Evolutionary conservation across 2,888 invertebrate genomes (phyloP).

Genomic region (Ashinkailepas kermadecensis): DNA sequence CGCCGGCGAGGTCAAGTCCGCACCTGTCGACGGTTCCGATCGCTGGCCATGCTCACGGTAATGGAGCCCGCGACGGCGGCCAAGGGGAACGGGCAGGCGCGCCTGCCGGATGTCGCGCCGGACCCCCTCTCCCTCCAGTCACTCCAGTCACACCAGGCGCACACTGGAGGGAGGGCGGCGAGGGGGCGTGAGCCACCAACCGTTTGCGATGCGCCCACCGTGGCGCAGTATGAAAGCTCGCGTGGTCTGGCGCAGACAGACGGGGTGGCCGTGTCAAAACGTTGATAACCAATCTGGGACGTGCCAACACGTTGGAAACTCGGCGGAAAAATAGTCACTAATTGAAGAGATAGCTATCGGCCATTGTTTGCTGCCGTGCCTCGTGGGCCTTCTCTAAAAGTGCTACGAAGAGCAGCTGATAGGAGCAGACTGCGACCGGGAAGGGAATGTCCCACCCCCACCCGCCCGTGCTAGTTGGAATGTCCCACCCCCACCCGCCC

Average conservation of each 20-base stretch:
- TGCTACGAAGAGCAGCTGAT: too few relatives aligned
- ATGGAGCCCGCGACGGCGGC: not conserved
- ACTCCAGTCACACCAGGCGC: not conserved
- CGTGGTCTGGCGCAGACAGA: not conserved
- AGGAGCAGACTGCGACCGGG: too few relatives aligned
- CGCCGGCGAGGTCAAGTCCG: not conserved
- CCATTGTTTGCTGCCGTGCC: not conserved
- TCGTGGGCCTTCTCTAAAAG: not conserved
- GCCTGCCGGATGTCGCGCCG: not conserved
- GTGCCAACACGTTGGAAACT: not conserved
- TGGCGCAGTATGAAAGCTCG: not conserved
- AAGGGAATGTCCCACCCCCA: too few relatives aligned
- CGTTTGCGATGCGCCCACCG: not conserved
- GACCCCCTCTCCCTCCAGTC: not conserved
- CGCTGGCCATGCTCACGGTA: conserved; percentile 7
- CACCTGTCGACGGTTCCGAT: not conserved
- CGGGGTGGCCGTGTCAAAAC: not conserved
- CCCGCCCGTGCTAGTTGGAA: too few relatives aligned
- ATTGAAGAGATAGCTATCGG: conserved; percentile 1
- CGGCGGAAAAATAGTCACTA: not conserved
- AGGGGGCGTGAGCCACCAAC: not conserved
- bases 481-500: too few relatives aligned
- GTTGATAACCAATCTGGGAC: not conserved
- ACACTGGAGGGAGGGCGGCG: not conserved
- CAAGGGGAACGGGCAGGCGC: not conserved